Evolutionary conservation across 2,797 vertebrate genomes (phyloP), one percentile per base, ranked within the genome.

Genomic region (Melanotaenia boesemani): DNA sequence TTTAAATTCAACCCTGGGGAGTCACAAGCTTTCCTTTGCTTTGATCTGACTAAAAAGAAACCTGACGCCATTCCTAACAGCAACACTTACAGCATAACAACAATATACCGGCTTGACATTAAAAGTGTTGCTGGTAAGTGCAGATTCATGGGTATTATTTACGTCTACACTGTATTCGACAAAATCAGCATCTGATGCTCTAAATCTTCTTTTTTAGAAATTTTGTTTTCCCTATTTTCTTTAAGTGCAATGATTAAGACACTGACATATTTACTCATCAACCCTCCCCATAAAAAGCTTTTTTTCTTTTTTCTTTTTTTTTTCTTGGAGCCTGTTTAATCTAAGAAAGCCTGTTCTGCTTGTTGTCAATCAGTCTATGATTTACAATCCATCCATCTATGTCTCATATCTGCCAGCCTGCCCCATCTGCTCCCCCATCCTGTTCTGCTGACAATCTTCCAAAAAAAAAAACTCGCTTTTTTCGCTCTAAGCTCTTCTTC

Each of bases 11-110:
- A 81, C 82, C 79, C 79, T 62, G 62, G 76, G 83, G 85, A 92
- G 87, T 93, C 91, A 92, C 87, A 85, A 92, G 91, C 83, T 80
- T 73, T 22, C 67, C 58, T 41, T 3, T 41, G 61, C 88, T 91
- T 91, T 93, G 88, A 91, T 93, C 72, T 81, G 74, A 84, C 69
- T 86, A 76, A 79, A 70, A 77, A 87, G 79, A 86, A 87, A 90
- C 81, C 55, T 73, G 81, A 41, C 55, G 83, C 79, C 18, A 1
- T 52, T 80, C 55, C 69, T 63, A 44, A 71, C 76, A 81, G 85
- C 73, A 62, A 70, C 63, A 76, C 24, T 30, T 36, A 66, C 34
- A 66, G 79, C 62, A 77, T 26, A 76, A 74, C 75, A 77, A 72
- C 77, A 58, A 73, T 71, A 76, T 55, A 28, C 26, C 36, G n/a